phyloP scores from a whole-genome alignment of 2,113 vertebrate species.

The Mormyrus lacerda region DNA sequence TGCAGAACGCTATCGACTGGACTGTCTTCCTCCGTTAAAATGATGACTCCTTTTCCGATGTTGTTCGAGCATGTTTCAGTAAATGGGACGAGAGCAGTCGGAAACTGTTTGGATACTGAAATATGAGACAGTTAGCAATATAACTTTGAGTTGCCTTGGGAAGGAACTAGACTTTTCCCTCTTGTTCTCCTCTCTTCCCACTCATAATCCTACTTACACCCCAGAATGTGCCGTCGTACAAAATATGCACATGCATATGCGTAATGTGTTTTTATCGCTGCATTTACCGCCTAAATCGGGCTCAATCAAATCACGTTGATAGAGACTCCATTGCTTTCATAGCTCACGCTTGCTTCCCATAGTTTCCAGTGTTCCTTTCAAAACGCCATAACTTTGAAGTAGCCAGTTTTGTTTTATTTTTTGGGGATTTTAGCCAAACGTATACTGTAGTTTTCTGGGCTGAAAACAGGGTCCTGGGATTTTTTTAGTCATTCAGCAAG shows the following conservation, averaged over 20 bases:
- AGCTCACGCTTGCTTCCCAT: not conserved
- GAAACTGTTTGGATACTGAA: not conserved
- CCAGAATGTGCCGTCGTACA: not conserved
- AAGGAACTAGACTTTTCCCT: not conserved
- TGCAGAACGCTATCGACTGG: not conserved
- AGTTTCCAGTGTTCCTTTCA: not conserved
- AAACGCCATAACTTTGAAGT: not conserved
- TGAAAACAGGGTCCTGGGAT: not conserved
- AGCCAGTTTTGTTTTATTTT: not conserved
- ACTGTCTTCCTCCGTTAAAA: not conserved
- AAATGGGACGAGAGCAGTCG: not conserved
- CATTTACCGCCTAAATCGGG: not conserved
- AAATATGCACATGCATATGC: not conserved
- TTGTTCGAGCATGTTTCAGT: not conserved
- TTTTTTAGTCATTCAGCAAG: not conserved
- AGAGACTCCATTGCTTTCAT: not conserved
- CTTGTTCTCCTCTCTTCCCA: not conserved
- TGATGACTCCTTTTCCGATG: not conserved
- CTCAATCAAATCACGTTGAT: not conserved
- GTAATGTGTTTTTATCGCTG: not conserved
- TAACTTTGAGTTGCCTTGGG: not conserved
- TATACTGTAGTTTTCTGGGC: not conserved
- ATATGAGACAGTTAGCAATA: not conserved
- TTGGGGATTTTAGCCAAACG: not conserved
- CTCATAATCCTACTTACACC: not conserved